Evolutionary conservation across 2,888 invertebrate genomes (phyloP).

Genomic region (Uloborus plumipes): DNA sequence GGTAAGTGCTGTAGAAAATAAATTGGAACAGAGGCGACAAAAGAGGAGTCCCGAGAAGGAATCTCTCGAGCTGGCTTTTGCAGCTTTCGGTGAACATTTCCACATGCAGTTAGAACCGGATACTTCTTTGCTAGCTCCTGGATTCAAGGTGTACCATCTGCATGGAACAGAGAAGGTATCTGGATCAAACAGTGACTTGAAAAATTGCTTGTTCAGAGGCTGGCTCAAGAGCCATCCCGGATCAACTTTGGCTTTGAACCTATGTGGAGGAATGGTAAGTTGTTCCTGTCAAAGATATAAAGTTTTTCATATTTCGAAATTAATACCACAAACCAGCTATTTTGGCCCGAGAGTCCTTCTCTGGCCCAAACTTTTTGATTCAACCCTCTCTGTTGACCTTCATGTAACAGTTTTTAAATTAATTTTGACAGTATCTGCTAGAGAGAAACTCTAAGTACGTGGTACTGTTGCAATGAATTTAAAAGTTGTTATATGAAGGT

Average conservation of each 20-base stretch:
- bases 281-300: not conserved
- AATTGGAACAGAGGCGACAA: not conserved
- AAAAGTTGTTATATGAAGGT: too few relatives aligned
- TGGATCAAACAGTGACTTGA: not conserved
- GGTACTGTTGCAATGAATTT: too few relatives aligned
- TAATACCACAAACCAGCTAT: too few relatives aligned
- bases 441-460: too few relatives aligned
- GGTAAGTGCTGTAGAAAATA: not conserved
- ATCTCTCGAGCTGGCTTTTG: conserved; percentile 3
- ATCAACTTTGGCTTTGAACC: conserved; percentile 36
- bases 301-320: too few relatives aligned
- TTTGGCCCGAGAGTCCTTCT: too few relatives aligned
- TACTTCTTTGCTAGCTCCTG: conserved; percentile 15
- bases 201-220: conserved; percentile 37
- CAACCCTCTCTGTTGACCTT: too few relatives aligned
- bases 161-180: not conserved
- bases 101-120: conserved; percentile 21
- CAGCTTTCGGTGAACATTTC: conserved; percentile 35
- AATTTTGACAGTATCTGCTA: too few relatives aligned
- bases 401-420: too few relatives aligned
- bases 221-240: conserved; percentile 10
- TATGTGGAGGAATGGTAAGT: conserved; percentile 59
- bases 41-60: conserved; percentile 1
- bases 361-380: too few relatives aligned
- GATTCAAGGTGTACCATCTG: conserved; percentile 45